These are phyloP conservation scores for Oligia latruncula DNA, from an alignment of 2,888 invertebrate genomes.

Conservation along the genomic window DNA sequence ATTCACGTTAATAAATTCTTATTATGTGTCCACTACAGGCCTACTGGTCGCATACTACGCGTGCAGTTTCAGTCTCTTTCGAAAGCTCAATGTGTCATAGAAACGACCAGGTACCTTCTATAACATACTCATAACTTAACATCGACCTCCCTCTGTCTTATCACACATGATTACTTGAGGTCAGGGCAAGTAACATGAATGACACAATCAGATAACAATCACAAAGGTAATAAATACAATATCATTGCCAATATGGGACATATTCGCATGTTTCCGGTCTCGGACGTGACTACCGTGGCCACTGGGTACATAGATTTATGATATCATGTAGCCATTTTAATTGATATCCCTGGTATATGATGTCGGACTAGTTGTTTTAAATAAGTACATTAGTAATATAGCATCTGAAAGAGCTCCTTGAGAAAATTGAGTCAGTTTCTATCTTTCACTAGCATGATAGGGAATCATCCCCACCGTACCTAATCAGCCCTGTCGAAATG, in stretches of 20 bases:
- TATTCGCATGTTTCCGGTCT: slow-evolving; percentile 49
- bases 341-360: slow-evolving; percentile 26
- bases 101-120: neutral
- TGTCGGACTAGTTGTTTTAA: neutral
- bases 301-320: slow-evolving; percentile 41
- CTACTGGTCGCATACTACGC: too few relatives aligned
- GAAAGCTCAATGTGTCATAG: neutral
- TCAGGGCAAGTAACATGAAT: slow-evolving; percentile 34
- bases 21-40: too few relatives aligned
- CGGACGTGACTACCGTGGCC: slow-evolving; percentile 46
- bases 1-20: too few relatives aligned
- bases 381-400: too few relatives aligned
- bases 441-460: neutral
- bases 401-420: too few relatives aligned
- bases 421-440: neutral
- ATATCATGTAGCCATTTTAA: slow-evolving; percentile 51
- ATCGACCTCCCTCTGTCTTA: slow-evolving; percentile 37
- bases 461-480: neutral
- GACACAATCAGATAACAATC: slow-evolving; percentile 55
- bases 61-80: neutral
- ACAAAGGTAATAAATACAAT: slow-evolving; percentile 50
- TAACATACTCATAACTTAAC: slow-evolving; percentile 16
- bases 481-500: neutral
- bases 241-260: slow-evolving; percentile 58
- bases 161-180: slow-evolving; percentile 46